Conservation (phyloP, 2,797 vertebrate genomes). For the Eleutherodactylus coqui region DNA sequence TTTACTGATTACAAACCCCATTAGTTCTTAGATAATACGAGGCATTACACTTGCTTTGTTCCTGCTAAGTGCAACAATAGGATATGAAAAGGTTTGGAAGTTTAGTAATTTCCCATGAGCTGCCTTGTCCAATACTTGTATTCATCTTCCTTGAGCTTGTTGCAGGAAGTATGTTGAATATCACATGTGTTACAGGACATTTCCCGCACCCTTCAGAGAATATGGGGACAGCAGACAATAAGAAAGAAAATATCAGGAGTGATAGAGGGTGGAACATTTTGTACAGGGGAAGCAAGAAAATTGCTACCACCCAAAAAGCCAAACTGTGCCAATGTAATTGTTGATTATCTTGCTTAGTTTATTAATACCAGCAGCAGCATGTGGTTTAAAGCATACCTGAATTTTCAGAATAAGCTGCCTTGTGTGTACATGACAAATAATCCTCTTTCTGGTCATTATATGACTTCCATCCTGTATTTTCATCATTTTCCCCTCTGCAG, state of each 20-base stretch:
- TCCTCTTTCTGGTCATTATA: no score
- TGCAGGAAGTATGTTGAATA: constrained; percentile 28
- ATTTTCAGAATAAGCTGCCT: no score
- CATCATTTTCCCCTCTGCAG: no score
- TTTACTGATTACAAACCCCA: background rate
- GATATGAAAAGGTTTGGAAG: background rate
- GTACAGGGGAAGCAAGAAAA: constrained; percentile 17
- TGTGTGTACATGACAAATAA: no score
- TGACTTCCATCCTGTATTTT: no score
- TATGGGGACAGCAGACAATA: constrained; percentile 24
- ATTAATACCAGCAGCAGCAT: background rate
- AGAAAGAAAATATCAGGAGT: background rate
- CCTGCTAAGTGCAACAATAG: background rate
- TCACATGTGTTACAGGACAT: background rate
- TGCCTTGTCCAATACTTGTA: background rate
- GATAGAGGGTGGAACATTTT: constrained; percentile 24
- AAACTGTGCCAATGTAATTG: background rate
- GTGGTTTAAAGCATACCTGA: background rate
- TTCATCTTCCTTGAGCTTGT: background rate
- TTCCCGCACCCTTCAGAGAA: constrained; percentile 25
- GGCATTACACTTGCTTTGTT: background rate
- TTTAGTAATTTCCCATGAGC: constrained; percentile 8
- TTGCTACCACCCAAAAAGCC: background rate
- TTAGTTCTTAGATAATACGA: background rate
- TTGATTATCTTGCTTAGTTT: background rate